Percentiles rank a stretch among this genome's conserved stretches.
Conservation (phyloP, 2,797 vertebrate genomes). For the Gymnodraco acuticeps region DNA sequence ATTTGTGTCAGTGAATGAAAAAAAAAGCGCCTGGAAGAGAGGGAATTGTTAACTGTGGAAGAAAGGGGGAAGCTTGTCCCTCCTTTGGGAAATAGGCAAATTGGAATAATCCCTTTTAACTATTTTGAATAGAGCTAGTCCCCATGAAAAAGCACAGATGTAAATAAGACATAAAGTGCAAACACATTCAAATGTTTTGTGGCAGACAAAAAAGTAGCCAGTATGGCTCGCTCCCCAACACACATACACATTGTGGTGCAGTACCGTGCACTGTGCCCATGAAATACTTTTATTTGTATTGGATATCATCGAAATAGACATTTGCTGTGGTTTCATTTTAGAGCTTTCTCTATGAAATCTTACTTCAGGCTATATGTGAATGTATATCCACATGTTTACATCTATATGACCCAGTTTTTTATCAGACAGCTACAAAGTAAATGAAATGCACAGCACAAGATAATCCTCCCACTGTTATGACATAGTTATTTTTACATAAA, state of each 20-base stretch:
- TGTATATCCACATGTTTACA: constrained; percentile 38
- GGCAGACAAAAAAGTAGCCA: neutral
- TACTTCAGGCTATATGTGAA: constrained; percentile 49
- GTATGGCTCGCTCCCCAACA: constrained; percentile 28
- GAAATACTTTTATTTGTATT: constrained; percentile 52
- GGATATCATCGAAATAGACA: constrained; percentile 52
- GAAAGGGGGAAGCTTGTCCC: neutral
- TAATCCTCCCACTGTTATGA: neutral
- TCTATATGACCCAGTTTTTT: constrained; percentile 48
- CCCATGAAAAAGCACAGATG: neutral
- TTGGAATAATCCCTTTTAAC: constrained; percentile 14
- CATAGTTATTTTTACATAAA: neutral
- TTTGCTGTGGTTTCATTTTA: constrained; percentile 53
- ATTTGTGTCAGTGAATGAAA: constrained; percentile 34
- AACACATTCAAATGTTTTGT: constrained; percentile 13
- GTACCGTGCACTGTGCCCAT: constrained; percentile 34
- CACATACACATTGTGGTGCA: constrained; percentile 60
- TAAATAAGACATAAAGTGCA: constrained; percentile 3
- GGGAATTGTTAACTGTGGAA: neutral
- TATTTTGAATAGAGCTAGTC: constrained; percentile 30
- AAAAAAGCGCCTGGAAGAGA: constrained; percentile 3
- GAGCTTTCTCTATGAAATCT: constrained; percentile 64
- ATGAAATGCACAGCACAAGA: neutral
- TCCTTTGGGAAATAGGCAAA: constrained; percentile 25
- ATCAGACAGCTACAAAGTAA: no score